These are phyloP conservation scores for Molossus molossus DNA, from an alignment of 2,797 vertebrate genomes.

Conservation along the genomic window DNA sequence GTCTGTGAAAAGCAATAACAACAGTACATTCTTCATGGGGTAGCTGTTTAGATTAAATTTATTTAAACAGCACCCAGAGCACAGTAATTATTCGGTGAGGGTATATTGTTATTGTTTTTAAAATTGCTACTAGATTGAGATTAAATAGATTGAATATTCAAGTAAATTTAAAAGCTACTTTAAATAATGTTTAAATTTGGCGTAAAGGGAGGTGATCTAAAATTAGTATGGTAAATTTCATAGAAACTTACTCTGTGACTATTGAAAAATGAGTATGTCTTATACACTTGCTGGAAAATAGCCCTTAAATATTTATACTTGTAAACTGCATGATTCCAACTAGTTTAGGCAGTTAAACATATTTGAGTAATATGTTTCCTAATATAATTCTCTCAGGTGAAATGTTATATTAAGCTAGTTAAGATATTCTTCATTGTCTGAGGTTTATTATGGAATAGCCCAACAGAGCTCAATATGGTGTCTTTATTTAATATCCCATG, in stretches of 20 bases:
- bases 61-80: neutral
- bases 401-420: neutral
- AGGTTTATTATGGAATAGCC: neutral
- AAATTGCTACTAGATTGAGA: neutral
- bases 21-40: neutral
- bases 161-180: constrained; percentile 11
- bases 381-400: neutral
- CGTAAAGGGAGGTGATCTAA: neutral
- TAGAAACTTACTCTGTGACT: neutral
- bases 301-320: constrained; percentile 35
- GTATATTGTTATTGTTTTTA: neutral
- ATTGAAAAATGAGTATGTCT: neutral
- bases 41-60: constrained; percentile 11
- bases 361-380: constrained; percentile 1
- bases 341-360: neutral
- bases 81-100: neutral
- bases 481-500: neutral
- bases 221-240: neutral
- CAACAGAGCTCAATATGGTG: neutral
- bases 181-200: neutral
- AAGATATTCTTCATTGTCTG: neutral
- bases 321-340: neutral
- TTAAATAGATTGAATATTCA: constrained; percentile 19
- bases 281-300: neutral
- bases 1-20: neutral